Conservation (phyloP, 2,797 vertebrate species). For the Enteromius treurensis region DNA sequence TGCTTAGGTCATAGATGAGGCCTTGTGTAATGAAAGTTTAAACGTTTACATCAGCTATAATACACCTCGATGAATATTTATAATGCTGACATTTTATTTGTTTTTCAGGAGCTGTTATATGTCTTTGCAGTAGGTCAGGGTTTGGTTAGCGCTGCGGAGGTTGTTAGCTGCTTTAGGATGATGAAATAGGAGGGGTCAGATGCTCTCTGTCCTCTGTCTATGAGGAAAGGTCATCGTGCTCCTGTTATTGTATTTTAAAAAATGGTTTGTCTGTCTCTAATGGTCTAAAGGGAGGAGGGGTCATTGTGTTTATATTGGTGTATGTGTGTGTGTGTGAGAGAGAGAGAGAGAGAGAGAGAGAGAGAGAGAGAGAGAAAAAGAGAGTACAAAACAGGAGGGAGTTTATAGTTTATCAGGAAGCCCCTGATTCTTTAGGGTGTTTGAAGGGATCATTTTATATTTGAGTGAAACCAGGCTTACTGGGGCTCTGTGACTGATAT, state of each 20-base stretch:
- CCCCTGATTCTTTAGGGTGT: neutral
- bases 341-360: neutral
- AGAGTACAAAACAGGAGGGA: neutral
- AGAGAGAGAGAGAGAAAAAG: neutral
- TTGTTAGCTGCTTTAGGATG: constrained; percentile 9
- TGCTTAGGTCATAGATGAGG: constrained; percentile 49
- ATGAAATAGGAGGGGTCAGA: constrained; percentile 19
- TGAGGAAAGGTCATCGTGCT: constrained; percentile 59
- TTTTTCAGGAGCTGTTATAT: constrained; percentile 31
- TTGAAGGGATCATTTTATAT: neutral
- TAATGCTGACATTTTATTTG: constrained; percentile 47
- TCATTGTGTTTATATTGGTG: neutral
- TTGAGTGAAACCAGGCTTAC: neutral
- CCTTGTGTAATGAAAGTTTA: constrained; percentile 51
- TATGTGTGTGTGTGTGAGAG: neutral
- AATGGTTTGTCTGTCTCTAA: constrained; percentile 11
- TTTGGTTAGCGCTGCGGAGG: constrained; percentile 16
- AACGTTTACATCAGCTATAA: constrained; percentile 57
- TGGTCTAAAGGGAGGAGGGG: neutral
- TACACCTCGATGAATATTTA: constrained; percentile 56
- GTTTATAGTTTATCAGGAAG: neutral
- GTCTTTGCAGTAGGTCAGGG: constrained; percentile 18
- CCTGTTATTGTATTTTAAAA: constrained; percentile 42
- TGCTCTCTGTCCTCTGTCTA: constrained; percentile 30
- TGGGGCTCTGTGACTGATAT: neutral